Evolutionary conservation across 1,140 invertebrate species (phyloP).

Genomic region (Anagrus nilaparvatae): DNA sequence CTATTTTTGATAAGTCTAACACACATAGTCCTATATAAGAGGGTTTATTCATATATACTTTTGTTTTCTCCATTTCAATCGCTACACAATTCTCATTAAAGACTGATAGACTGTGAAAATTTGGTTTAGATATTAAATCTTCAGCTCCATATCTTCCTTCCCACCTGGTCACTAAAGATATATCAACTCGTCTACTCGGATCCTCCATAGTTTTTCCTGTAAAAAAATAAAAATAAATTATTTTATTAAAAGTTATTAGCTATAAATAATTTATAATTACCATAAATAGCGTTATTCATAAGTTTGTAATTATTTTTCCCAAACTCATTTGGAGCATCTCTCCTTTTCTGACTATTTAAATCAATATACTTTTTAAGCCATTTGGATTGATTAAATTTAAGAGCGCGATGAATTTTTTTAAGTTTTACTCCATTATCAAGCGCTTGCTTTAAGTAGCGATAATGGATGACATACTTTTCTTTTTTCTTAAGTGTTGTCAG

Average conservation of each 20-base stretch:
- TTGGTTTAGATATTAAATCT: constrained; percentile 22
- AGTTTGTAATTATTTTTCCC: not conserved
- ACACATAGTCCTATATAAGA: constrained; percentile 17
- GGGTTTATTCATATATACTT: constrained; percentile 20
- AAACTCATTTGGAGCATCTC: not conserved
- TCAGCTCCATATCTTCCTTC: constrained; percentile 12
- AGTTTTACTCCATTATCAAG: no score
- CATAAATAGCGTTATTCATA: not conserved
- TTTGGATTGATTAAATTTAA: no score
- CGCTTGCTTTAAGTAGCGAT: constrained; percentile 31
- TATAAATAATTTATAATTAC: no score
- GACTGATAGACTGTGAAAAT: constrained; percentile 17
- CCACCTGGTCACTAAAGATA: constrained; percentile 23
- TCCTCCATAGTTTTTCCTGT: constrained; percentile 34
- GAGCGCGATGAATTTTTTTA: no score
- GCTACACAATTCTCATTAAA: constrained; percentile 5
- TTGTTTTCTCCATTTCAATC: constrained; percentile 14
- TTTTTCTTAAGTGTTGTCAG: constrained; percentile 4
- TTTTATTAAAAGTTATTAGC: no score
- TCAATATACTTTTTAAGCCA: not conserved
- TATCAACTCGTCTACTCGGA: constrained; percentile 24
- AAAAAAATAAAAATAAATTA: no score
- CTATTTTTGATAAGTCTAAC: constrained; percentile 17
- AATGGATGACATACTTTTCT: constrained; percentile 34
- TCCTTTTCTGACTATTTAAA: not conserved